Evolutionary conservation across 2,113 vertebrate genomes (phyloP).

Genomic region (Dryoscopus gambensis): DNA sequence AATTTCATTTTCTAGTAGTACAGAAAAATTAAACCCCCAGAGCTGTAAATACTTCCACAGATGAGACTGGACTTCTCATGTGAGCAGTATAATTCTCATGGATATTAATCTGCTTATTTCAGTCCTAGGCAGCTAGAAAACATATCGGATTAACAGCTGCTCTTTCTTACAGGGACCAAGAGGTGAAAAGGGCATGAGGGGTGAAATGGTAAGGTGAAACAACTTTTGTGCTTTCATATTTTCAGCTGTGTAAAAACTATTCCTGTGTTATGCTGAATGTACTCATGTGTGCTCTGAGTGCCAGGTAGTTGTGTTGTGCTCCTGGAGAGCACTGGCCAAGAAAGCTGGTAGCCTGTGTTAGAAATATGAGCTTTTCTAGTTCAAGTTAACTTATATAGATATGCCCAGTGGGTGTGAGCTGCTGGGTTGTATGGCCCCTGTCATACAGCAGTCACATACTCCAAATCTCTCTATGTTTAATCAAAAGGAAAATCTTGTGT

Average conservation of each 20-base stretch:
- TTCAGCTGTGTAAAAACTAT: background rate
- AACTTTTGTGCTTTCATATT: background rate
- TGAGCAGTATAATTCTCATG: background rate
- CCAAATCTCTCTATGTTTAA: background rate
- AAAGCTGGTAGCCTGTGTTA: background rate
- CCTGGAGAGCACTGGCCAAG: background rate
- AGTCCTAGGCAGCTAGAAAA: background rate
- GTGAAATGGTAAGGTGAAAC: slow-evolving; percentile 88
- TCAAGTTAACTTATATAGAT: background rate
- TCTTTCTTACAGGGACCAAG: slow-evolving; percentile 78
- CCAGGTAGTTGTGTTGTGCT: background rate
- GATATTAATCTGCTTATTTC: background rate
- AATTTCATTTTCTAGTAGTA: background rate
- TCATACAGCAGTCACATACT: background rate
- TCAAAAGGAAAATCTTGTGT: background rate
- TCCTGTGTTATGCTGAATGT: background rate
- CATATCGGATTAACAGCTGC: background rate
- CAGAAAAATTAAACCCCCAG: background rate
- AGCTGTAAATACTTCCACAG: background rate
- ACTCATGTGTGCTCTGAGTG: background rate
- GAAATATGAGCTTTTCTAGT: background rate
- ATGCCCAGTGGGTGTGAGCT: background rate
- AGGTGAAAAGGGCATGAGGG: slow-evolving; percentile 86
- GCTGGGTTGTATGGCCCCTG: background rate
- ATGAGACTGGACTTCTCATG: background rate